Evolutionary conservation across 2,113 vertebrate species (phyloP).

Genomic region (Scortum barcoo): DNA sequence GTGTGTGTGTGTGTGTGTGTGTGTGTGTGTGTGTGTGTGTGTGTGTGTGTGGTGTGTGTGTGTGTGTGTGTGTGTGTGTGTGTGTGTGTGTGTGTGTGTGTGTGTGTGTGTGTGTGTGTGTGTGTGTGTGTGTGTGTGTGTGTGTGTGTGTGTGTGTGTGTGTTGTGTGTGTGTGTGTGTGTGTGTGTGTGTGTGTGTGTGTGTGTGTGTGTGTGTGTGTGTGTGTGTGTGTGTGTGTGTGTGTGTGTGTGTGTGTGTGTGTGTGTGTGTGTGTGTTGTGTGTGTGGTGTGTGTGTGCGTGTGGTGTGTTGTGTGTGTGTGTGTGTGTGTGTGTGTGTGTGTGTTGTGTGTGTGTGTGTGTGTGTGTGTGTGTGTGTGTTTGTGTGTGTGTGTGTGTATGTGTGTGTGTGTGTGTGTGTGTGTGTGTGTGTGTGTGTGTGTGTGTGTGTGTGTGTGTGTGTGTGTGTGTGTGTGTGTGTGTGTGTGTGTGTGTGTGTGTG

Average conservation of each 20-base stretch:
- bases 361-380: not conserved
- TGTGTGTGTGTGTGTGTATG: too few relatives aligned
- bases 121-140: not conserved
- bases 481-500: not conserved
- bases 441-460: not conserved
- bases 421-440: conserved; percentile 13
- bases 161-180: not conserved
- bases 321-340: not conserved
- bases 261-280: not conserved
- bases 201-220: not conserved
- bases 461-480: conserved; percentile 17
- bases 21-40: not conserved
- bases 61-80: not conserved
- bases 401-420: too few relatives aligned
- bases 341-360: conserved; percentile 15
- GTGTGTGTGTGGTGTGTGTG: not conserved
- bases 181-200: not conserved
- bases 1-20: not conserved
- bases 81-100: not conserved
- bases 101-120: too few relatives aligned
- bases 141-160: not conserved
- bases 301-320: not conserved
- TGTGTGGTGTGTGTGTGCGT: conserved; percentile 17
- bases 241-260: too few relatives aligned
- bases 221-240: not conserved